Percentiles rank a stretch among this genome's conserved stretches.
Conservation (phyloP, 1,140 invertebrate species). For the Saccostrea glomerata region DNA sequence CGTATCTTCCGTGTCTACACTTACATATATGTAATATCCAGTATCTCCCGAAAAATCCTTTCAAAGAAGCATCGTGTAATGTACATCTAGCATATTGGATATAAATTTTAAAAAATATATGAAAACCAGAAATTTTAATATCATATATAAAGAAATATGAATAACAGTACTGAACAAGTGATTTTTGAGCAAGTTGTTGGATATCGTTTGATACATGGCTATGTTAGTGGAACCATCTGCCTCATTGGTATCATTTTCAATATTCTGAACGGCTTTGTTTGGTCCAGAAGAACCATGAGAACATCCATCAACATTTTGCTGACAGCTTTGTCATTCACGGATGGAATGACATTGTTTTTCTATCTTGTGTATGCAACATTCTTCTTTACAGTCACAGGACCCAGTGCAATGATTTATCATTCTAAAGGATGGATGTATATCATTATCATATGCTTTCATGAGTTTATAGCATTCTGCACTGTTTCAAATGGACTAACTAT, state of each 20-base stretch:
- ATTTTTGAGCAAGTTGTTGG: not conserved
- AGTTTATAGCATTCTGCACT: constrained; percentile 33
- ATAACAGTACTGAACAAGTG: not conserved
- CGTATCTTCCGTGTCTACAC: too few species aligned
- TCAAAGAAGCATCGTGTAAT: too few species aligned
- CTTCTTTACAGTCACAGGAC: constrained; percentile 30
- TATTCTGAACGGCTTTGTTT: constrained; percentile 24
- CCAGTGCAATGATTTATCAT: not conserved
- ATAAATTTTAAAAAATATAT: too few species aligned
- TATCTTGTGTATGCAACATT: constrained; percentile 33
- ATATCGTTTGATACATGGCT: not conserved
- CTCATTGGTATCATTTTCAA: constrained; percentile 23
- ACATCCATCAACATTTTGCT: constrained; percentile 24
- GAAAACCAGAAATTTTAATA: too few species aligned
- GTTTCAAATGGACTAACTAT: constrained; percentile 26
- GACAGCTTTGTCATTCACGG: not conserved
- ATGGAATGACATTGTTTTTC: not conserved
- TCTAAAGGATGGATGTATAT: constrained; percentile 28
- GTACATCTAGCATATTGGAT: too few species aligned
- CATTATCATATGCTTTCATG: constrained; percentile 18
- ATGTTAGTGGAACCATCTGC: constrained; percentile 12
- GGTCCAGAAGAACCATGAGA: constrained; percentile 11
- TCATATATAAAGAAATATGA: not conserved
- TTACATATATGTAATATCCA: too few species aligned
- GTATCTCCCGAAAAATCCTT: too few species aligned